A percentile compares a stretch with the other conserved stretches of the same genome.
Conservation (phyloP, 2,888 invertebrate genomes). For the Synanthedon vespiformis region DNA sequence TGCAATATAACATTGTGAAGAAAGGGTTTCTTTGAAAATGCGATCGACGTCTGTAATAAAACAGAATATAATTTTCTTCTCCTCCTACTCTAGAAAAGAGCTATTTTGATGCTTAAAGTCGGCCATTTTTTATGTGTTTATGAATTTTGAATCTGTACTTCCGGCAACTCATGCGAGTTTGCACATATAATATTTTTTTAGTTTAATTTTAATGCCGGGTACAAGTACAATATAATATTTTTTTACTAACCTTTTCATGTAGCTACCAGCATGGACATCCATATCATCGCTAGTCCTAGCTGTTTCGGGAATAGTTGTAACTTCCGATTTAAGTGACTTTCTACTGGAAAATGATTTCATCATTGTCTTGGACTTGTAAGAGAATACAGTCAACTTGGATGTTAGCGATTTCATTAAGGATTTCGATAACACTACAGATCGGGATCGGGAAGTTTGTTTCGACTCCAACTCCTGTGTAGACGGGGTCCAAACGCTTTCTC, state of each 20-base stretch:
- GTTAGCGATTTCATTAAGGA: constrained; percentile 11
- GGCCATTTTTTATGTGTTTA: no score
- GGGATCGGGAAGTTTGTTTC: constrained; percentile 17
- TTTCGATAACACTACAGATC: constrained; percentile 18
- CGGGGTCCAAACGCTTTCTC: constrained; percentile 28
- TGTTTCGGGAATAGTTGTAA: constrained; percentile 1
- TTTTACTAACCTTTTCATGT: no score
- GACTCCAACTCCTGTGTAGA: constrained; percentile 11
- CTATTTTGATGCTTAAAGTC: no score
- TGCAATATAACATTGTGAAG: constrained; percentile 52
- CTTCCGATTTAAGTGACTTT: not conserved
- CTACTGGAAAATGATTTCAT: constrained; percentile 15
- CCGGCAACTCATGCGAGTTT: no score
- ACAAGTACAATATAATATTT: no score
- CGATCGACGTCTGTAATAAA: not conserved
- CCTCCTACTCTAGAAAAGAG: no score
- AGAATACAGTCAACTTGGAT: constrained; percentile 10
- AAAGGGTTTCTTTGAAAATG: constrained; percentile 32
- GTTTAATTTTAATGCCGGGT: no score
- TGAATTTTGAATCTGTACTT: no score
- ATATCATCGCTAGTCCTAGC: constrained; percentile 34
- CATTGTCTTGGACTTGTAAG: constrained; percentile 16
- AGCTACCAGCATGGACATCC: constrained; percentile 20
- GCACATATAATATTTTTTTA: no score
- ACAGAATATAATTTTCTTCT: not conserved